Evolutionary conservation across 1,140 invertebrate genomes (phyloP).

Genomic region (Zaprionus davidi): DNA sequence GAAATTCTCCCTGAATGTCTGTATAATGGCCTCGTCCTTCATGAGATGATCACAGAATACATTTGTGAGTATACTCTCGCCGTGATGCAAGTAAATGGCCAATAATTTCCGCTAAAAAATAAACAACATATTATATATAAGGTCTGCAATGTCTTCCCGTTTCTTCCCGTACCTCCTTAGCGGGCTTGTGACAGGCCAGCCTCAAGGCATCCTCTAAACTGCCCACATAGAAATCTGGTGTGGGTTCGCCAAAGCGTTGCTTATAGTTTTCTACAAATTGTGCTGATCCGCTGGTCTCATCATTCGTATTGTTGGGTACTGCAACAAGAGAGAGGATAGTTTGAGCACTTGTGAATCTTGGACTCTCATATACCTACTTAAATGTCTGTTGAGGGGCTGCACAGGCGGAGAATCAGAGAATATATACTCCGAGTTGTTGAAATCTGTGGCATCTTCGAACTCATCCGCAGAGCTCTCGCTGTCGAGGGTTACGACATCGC

Average conservation of each 20-base stretch:
- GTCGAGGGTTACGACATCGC: conserved; percentile 80
- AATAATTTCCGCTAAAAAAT: conserved; percentile 93
- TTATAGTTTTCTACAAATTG: conserved; percentile 94
- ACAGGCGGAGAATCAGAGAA: conserved; percentile 91
- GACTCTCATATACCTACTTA: conserved; percentile 88
- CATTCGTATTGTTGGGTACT: conserved; percentile 94
- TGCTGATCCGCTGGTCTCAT: conserved; percentile 93
- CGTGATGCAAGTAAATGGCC: conserved; percentile 97
- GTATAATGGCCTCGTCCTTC: conserved; percentile 94
- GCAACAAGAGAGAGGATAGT: conserved; percentile 50
- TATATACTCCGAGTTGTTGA: conserved; percentile 93
- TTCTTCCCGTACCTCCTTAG: conserved; percentile 89
- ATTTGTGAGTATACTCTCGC: conserved; percentile 95
- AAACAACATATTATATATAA: conserved; percentile 32
- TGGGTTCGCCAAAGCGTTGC: conserved; percentile 91
- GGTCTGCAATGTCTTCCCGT: background rate
- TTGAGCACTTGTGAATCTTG: background rate
- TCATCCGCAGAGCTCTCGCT: conserved; percentile 92
- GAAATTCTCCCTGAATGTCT: conserved; percentile 94
- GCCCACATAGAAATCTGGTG: conserved; percentile 95
- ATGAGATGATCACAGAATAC: conserved; percentile 98
- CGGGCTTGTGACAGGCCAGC: conserved; percentile 92
- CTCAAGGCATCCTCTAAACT: conserved; percentile 94
- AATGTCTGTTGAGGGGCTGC: conserved; percentile 89
- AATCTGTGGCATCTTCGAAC: conserved; percentile 93